These are phyloP conservation scores for Ormyrus labotus DNA, from an alignment of 2,888 invertebrate genomes.

Conservation along the genomic window DNA sequence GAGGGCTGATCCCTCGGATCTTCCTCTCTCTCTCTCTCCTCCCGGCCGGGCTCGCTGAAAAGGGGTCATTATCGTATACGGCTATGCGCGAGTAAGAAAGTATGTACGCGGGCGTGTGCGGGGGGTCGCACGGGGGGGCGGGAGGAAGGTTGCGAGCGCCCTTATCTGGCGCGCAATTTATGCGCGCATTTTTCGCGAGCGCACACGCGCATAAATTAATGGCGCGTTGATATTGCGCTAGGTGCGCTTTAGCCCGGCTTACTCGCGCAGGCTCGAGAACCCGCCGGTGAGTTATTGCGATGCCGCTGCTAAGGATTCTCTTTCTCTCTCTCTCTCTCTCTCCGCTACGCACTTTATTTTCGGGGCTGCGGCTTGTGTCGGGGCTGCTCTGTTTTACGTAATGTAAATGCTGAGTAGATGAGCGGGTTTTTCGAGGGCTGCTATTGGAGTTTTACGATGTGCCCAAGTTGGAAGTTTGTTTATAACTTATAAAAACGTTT, in stretches of 20 bases:
- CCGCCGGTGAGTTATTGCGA: slow-evolving; percentile 31
- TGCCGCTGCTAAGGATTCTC: neutral
- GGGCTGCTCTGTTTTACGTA: too few species aligned
- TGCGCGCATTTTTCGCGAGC: slow-evolving; percentile 19
- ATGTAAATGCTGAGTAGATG: too few species aligned
- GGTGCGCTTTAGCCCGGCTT: slow-evolving; percentile 7
- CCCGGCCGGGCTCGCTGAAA: neutral
- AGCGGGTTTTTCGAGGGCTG: too few species aligned
- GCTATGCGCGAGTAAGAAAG: neutral
- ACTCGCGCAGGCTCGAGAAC: neutral
- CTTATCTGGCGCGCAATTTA: slow-evolving; percentile 14
- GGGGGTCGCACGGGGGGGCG: too few species aligned
- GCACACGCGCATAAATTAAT: slow-evolving; percentile 35
- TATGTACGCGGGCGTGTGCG: neutral
- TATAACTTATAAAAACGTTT: too few species aligned
- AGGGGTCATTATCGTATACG: too few species aligned
- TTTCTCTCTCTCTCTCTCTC: too few species aligned
- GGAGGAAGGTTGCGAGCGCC: too few species aligned
- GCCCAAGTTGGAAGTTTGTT: too few species aligned
- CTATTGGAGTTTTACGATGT: too few species aligned
- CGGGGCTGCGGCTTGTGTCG: too few species aligned
- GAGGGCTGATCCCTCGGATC: slow-evolving; percentile 38
- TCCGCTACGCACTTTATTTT: too few species aligned
- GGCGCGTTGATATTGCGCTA: slow-evolving; percentile 4
- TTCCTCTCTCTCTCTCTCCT: neutral